Conservation (phyloP, 2,888 invertebrate genomes). For the Poecilus cupreus region DNA sequence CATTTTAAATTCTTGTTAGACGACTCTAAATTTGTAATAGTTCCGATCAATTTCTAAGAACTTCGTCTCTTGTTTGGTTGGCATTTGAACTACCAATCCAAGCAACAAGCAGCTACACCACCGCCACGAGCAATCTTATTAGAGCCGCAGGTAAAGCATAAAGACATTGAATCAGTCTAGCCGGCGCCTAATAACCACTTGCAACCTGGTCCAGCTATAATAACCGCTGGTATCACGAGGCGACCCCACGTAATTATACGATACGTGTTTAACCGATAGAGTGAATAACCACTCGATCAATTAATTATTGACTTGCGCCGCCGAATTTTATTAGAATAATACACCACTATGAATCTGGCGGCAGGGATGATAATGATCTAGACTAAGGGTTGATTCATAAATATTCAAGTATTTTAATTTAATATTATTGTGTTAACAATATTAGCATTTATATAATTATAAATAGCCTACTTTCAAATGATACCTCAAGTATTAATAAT, state of each 20-base stretch:
- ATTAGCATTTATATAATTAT: neutral
- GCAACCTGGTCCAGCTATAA: constrained; percentile 39
- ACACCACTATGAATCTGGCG: neutral
- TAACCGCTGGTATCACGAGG: constrained; percentile 11
- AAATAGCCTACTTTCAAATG: no score
- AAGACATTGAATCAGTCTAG: constrained; percentile 51
- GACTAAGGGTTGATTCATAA: neutral
- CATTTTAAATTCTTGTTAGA: no score
- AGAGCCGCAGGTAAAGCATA: constrained; percentile 43
- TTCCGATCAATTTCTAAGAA: neutral
- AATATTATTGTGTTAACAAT: neutral
- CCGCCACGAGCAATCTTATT: constrained; percentile 5
- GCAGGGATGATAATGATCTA: neutral
- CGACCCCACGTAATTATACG: constrained; percentile 31
- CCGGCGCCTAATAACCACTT: constrained; percentile 55
- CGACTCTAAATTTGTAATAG: neutral
- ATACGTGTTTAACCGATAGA: constrained; percentile 17
- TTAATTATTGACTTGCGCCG: constrained; percentile 6
- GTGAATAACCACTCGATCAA: constrained; percentile 23
- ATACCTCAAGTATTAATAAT: no score
- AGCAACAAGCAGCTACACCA: no score
- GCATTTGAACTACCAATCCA: neutral
- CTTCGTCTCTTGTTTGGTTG: neutral
- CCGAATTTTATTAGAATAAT: constrained; percentile 29
- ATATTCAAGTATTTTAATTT: neutral